Conservation (phyloP, 92 coral and sea anemone species). For the Ricordea florida region DNA sequence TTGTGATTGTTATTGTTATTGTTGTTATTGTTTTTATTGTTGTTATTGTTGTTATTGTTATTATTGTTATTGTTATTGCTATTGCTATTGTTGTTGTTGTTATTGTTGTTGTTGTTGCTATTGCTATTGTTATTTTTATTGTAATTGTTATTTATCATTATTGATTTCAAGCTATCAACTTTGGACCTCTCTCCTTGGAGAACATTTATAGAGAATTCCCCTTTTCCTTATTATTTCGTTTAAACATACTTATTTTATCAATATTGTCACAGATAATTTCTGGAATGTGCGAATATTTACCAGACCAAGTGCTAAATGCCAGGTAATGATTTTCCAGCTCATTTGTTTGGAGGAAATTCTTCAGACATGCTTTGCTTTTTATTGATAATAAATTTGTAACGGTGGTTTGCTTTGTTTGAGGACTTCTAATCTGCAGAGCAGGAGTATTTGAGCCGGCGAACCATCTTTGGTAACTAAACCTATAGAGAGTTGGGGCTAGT, state of each 20-base stretch:
- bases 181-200: neutral
- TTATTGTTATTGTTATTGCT: neutral
- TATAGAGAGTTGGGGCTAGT: no score
- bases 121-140: neutral
- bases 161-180: neutral
- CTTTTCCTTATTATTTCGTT: neutral
- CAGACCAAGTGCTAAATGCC: constrained; percentile 24
- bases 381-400: no score
- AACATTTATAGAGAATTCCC: neutral
- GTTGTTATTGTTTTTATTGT: neutral
- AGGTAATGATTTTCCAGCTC: no score
- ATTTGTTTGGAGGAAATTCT: no score
- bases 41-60: neutral
- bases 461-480: no score
- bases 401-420: no score
- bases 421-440: no score
- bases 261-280: constrained; percentile 11
- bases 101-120: neutral
- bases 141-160: no score
- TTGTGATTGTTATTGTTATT: no score
- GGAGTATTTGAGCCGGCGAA: no score
- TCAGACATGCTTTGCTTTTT: no score
- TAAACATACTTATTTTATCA: no score
- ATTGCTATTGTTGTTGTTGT: neutral
- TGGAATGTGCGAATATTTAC: constrained; percentile 36